phyloP scores from a whole-genome alignment of 2,113 vertebrate species.

The Baryphthengus martii region DNA sequence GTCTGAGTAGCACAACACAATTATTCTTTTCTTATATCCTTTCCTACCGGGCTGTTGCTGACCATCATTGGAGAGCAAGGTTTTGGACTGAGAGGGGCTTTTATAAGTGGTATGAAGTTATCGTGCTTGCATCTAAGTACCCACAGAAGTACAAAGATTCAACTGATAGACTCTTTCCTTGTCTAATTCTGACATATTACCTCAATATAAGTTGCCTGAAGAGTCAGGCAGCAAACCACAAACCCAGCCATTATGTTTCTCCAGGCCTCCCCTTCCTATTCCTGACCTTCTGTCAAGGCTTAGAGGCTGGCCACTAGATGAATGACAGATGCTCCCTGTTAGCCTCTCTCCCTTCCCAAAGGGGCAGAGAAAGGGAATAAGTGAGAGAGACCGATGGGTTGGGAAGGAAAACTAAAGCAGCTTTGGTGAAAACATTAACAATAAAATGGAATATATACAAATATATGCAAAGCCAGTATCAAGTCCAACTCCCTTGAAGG shows the following conservation, averaged over 20 bases:
- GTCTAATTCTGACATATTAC: not conserved
- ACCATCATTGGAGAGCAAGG: not conserved
- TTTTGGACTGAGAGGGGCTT: not conserved
- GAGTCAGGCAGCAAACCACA: not conserved
- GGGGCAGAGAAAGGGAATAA: not conserved
- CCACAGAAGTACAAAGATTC: not conserved
- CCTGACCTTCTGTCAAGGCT: not conserved
- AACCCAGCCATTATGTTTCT: accelerated
- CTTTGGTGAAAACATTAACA: not conserved
- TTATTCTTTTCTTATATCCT: not conserved
- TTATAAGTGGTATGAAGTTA: not conserved
- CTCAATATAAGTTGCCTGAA: not conserved
- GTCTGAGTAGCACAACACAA: not conserved
- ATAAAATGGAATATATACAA: not conserved
- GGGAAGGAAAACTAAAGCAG: not conserved
- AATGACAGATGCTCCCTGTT: not conserved
- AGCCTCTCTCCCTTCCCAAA: not conserved
- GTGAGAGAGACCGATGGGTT: not conserved
- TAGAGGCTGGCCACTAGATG: not conserved
- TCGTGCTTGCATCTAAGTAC: not conserved
- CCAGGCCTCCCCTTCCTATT: not conserved
- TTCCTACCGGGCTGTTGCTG: not conserved
- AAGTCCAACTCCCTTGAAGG: not conserved
- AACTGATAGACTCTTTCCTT: not conserved
- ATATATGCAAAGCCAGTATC: not conserved